Percentiles rank a stretch among this genome's conserved stretches.
phyloP scores from a whole-genome alignment of 1,140 invertebrate species.

The Dryas iulia region DNA sequence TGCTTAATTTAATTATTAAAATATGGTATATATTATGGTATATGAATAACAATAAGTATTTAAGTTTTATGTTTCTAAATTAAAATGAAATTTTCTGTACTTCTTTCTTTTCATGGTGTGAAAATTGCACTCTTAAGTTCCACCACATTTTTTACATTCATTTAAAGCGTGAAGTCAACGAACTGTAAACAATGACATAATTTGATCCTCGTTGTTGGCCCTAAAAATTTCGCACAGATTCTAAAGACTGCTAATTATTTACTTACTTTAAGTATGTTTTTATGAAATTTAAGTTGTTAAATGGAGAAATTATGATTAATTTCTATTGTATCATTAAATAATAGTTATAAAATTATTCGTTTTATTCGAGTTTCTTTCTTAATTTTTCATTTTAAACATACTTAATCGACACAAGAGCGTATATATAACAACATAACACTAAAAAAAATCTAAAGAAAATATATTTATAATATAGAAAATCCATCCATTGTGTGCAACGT shows the following conservation, averaged over 20 bases:
- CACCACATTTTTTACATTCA: not conserved
- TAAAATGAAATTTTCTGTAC: too few relatives aligned
- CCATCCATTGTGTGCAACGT: constrained; percentile 10
- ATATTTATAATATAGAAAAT: not conserved
- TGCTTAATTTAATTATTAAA: too few relatives aligned
- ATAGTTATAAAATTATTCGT: not conserved
- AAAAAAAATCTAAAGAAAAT: not conserved
- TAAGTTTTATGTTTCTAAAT: too few relatives aligned
- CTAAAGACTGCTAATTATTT: not conserved
- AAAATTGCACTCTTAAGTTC: not conserved
- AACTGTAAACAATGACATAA: constrained; percentile 10
- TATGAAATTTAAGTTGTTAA: not conserved
- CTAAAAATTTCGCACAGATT: not conserved
- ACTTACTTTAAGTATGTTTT: not conserved
- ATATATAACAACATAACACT: not conserved
- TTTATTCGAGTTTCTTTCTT: not conserved
- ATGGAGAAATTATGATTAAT: not conserved
- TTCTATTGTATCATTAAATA: not conserved
- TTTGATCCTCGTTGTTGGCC: constrained; percentile 1
- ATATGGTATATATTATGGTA: too few relatives aligned
- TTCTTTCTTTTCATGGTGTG: not conserved
- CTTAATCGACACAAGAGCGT: too few relatives aligned
- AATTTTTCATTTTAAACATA: not conserved
- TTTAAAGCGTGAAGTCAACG: not conserved
- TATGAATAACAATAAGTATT: too few relatives aligned